phyloP scores from a whole-genome alignment of 2,797 vertebrate species.

The Myotis daubentonii region DNA sequence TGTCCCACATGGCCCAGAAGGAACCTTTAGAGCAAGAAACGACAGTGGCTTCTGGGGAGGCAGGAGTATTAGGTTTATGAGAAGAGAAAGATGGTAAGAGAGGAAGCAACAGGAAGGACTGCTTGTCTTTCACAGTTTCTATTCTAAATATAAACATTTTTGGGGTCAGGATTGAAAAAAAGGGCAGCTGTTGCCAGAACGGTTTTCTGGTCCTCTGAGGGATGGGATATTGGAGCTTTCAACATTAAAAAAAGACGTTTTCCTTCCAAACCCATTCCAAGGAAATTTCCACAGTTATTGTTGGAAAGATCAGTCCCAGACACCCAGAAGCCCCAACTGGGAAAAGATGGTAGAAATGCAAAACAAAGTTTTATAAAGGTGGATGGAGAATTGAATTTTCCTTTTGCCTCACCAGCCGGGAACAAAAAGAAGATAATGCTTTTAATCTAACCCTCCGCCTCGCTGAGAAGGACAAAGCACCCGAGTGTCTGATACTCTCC shows the following conservation, averaged over 20 bases:
- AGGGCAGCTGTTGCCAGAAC: not conserved
- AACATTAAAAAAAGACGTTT: not conserved
- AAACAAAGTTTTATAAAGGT: constrained; percentile 10
- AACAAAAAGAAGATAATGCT: not conserved
- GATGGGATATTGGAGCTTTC: not conserved
- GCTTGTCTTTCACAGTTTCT: constrained; percentile 3
- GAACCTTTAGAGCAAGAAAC: not conserved
- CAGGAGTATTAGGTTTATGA: not conserved
- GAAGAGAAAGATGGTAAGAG: not conserved
- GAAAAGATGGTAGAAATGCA: not conserved
- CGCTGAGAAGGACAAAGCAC: not conserved
- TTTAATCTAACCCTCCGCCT: not conserved
- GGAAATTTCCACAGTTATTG: constrained; percentile 4
- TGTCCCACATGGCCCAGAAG: constrained; percentile 8
- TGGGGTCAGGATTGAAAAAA: constrained; percentile 15
- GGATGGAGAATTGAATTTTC: not conserved
- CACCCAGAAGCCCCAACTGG: not conserved
- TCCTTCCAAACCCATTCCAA: not conserved
- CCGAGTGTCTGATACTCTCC: not conserved
- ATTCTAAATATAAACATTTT: not conserved
- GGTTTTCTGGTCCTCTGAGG: not conserved
- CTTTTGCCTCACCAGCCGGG: not conserved
- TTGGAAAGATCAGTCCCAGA: not conserved
- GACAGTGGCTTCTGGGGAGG: not conserved
- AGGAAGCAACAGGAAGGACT: not conserved